Conservation (phyloP, 2,797 vertebrate genomes). For the Enoplosus armatus region DNA sequence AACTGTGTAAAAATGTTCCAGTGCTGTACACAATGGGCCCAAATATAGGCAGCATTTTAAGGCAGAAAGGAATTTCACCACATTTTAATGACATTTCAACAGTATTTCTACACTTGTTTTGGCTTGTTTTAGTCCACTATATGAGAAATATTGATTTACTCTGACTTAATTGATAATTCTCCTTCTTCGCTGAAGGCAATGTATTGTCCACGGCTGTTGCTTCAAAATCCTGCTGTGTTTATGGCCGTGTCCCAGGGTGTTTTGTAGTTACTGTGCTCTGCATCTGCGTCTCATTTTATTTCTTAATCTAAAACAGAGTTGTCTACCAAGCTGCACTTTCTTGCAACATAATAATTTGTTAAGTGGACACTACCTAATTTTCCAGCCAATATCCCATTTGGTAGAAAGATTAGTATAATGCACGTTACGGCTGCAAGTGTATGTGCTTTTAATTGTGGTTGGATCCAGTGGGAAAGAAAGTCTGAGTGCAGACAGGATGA, state of each 20-base stretch:
- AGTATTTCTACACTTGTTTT: background rate
- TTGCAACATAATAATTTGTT: slow-evolving; percentile 28
- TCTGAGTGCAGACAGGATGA: slow-evolving; percentile 4
- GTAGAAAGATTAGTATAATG: slow-evolving; percentile 29
- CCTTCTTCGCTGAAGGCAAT: background rate
- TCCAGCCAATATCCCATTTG: slow-evolving; percentile 42
- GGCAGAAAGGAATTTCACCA: background rate
- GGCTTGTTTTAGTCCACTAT: background rate
- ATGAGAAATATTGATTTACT: slow-evolving; percentile 17
- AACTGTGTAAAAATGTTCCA: background rate
- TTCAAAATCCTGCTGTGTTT: slow-evolving; percentile 10
- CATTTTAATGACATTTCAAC: background rate
- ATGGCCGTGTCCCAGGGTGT: background rate
- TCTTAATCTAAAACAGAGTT: slow-evolving; percentile 17
- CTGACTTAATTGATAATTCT: slow-evolving; percentile 8
- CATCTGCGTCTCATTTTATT: slow-evolving; percentile 42
- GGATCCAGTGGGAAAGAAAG: slow-evolving; percentile 26
- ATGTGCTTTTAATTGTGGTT: slow-evolving; percentile 48
- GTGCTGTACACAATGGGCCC: background rate
- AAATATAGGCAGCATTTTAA: background rate
- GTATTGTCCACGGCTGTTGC: background rate
- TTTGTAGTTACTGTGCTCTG: background rate
- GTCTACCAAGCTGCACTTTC: slow-evolving; percentile 21
- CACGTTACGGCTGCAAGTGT: slow-evolving; percentile 11
- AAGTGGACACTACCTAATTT: slow-evolving; percentile 41